Base-by-base conservation (phyloP, 2,888 invertebrate species). In the Lasioglossum zephyrum region DNA sequence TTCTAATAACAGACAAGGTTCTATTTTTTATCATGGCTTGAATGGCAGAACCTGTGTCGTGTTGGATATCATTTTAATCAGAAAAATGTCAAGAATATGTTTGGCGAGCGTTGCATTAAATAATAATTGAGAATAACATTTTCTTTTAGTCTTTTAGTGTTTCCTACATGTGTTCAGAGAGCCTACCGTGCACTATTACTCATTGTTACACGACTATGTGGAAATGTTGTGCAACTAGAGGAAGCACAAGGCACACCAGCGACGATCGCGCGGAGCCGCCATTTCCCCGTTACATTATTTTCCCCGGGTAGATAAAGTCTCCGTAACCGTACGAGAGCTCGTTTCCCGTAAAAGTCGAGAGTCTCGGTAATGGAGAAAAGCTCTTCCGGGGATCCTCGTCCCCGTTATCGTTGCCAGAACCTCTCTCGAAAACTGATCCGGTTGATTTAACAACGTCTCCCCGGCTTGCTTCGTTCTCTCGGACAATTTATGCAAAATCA, bases 401-500 rank as follows among this genome's bases (percentile, higher is more conserved):
- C 16, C 36, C 70, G 36, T 47, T 44, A 47, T 57, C 73, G 66
- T 69, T 66, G n/a, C 18, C 18, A 47, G 60, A 79, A 57, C 53
- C 79, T 70, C 73, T 60, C 60, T 60, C 26, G 66, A 41, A 75
- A 79, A 70, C 73, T 18, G 57, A 41, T 22, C 60, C 60, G 53
- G 36, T 70, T 66, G 79, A 79, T 79, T 85, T 84, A 77, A 77
- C 70, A 69, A 72, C 63, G 26, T n/a, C 69, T 22, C 53, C 36
- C 53, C 36, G 60, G 47, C 18, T 69, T 5, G 41, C n/a, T 8
- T 4, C 16, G 13, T 9, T 26, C 63, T 44, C 63, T 18, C 31
- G n/a, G 57, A 77, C 77, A 79, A 77, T 85, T 77, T 41, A 70
- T 77, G 74, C 69, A 84, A 85, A 85, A 77, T 63, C 18, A 60